Conservation (phyloP, 2,113 vertebrate species). For the Alethe diademata region DNA sequence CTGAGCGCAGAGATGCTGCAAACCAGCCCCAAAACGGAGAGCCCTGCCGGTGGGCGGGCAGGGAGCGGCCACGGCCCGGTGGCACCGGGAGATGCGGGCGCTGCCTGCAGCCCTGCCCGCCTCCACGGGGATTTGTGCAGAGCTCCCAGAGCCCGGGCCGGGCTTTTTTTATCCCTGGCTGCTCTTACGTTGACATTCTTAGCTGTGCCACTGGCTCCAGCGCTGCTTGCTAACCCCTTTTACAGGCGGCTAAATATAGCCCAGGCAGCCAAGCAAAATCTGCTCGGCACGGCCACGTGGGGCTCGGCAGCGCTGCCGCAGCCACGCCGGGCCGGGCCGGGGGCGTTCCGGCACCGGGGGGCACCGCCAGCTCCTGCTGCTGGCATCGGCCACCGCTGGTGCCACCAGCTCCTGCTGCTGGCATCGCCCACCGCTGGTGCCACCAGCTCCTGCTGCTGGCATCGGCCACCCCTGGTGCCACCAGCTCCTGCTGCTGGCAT, state of each 20-base stretch:
- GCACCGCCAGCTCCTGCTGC: not conserved
- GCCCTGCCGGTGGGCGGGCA: accelerated
- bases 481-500: no score
- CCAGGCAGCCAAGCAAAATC: constrained; percentile 57
- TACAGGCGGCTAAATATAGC: constrained; percentile 66
- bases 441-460: no score
- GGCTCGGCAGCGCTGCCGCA: not conserved
- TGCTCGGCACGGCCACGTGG: constrained; percentile 35
- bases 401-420: no score
- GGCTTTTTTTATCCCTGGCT: constrained; percentile 63
- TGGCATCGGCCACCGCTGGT: no score
- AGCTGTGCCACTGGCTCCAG: constrained; percentile 57
- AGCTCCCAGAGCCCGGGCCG: not conserved
- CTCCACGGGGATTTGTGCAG: constrained; percentile 34
- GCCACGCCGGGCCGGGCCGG: accelerated
- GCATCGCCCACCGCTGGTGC: no score
- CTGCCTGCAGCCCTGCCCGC: not conserved
- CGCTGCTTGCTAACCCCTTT: constrained; percentile 58
- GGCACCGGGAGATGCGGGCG: not conserved
- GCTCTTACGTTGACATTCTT: constrained; percentile 59
- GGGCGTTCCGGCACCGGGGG: not conserved
- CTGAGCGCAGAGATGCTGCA: accelerated
- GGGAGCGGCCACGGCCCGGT: accelerated
- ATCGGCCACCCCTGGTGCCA: no score
- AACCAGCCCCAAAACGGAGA: accelerated